Evolutionary conservation across 1,140 invertebrate genomes (phyloP).

Genomic region (Lysiphlebus fabarum): DNA sequence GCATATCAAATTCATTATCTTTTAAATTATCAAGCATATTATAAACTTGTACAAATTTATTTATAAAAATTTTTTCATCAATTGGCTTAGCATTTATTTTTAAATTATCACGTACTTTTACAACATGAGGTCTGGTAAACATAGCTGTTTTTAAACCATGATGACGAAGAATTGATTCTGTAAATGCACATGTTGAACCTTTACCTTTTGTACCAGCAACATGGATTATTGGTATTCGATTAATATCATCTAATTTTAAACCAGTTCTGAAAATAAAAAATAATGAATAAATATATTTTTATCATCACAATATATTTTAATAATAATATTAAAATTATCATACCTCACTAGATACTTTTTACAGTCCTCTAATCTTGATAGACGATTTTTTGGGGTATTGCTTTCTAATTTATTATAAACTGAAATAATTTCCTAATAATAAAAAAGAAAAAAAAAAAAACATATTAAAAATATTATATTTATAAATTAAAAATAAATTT

Average conservation of each 20-base stretch:
- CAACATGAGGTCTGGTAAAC: slow-evolving; percentile 92
- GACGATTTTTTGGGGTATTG: too few species aligned
- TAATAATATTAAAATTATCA: too few species aligned
- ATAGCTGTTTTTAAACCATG: slow-evolving; percentile 91
- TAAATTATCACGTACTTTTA: slow-evolving; percentile 90
- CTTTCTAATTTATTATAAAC: too few species aligned
- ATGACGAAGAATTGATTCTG: slow-evolving; percentile 82
- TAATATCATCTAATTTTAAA: slow-evolving; percentile 62
- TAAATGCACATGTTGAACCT: slow-evolving; percentile 90
- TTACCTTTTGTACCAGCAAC: slow-evolving; percentile 95
- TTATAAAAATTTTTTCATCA: slow-evolving; percentile 68
- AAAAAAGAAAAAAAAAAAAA: too few species aligned
- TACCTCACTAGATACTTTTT: too few species aligned
- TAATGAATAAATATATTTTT: too few species aligned
- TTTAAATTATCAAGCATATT: slow-evolving; percentile 57
- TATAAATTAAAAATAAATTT: too few species aligned
- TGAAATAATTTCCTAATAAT: too few species aligned
- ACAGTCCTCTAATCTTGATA: too few species aligned
- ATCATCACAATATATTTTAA: too few species aligned
- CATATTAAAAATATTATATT: too few species aligned
- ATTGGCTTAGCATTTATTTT: slow-evolving; percentile 82
- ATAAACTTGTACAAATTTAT: slow-evolving; percentile 84
- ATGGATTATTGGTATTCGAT: slow-evolving; percentile 83
- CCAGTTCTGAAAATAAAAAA: slow-evolving; percentile 57
- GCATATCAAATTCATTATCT: slow-evolving; percentile 70